Evolutionary conservation across 92 coral and sea anemone species (phyloP), one percentile per base, ranked within the genome.

Genomic region (Siderastrea radians): DNA sequence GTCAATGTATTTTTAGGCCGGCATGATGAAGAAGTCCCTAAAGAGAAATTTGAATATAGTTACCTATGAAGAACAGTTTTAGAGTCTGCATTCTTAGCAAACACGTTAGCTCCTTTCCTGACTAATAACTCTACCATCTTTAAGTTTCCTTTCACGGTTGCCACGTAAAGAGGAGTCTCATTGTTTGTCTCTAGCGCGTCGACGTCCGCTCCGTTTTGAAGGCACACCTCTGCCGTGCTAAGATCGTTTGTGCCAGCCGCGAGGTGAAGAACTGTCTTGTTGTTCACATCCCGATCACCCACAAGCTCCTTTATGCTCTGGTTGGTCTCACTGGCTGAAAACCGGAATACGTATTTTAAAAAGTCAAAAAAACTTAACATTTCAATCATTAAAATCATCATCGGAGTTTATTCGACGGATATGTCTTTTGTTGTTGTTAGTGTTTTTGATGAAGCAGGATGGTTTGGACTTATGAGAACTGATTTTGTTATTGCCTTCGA

Each of bases 61-160:
- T 84, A 94, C 98, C 86, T 94, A 57, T 94, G 98, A 49, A 94
- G 88, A n/a, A 92, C 73, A 10, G 95, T 83, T 64, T 91, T 90
- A 7, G 85, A 58, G 69, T 94, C 95, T 43, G 80, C 54, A 54
- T 90, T 87, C 81, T 87, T 94, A 26, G 77, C 86, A 15, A 15
- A 57, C 8, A 90, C 55, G 74, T 90, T 82, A 13, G 94, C 95
- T 78, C 94, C 93, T 45, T 78, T 87, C 46, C 15, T 74, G 45
- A 92, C 65, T 77, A 94, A 54, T 13, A 91, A 66, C 68, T 93
- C 79, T 1, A 91, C 94, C 83, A 95, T 90, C 15, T 86, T 72
- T 17, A 90, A 54, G 63, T 90, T 86, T 14, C 99, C 99, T 83
- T 94, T 92, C 79, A 86, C 83, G 3, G 96, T 75, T 54, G 99